phyloP scores from a whole-genome alignment of 1,140 invertebrate species.

The Conus ventricosus region DNA sequence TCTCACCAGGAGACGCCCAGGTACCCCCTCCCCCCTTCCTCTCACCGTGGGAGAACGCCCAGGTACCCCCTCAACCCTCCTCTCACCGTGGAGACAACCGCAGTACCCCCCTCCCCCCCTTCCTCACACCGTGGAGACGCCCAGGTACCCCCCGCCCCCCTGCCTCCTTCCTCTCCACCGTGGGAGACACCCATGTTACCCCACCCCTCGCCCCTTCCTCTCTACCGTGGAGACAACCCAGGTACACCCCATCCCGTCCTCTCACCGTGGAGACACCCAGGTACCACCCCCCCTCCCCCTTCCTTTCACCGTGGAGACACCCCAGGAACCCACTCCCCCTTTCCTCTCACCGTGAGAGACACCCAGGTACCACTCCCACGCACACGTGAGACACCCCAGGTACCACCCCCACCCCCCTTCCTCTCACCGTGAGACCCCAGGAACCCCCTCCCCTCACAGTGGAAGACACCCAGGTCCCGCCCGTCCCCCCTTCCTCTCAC shows the following conservation, averaged over 20 bases:
- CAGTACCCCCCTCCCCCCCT: no score
- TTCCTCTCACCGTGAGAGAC: conserved; percentile 64
- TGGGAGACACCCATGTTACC: conserved; percentile 63
- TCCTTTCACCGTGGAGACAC: conserved; percentile 65
- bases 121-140: conserved; percentile 65
- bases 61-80: conserved; percentile 47
- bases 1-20: conserved; percentile 68
- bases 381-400: no score
- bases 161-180: conserved; percentile 57
- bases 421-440: no score
- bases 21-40: conserved; percentile 36
- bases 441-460: no score
- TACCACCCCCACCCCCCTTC: no score
- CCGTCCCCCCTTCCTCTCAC: no score
- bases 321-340: neutral
- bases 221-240: conserved; percentile 69
- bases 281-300: conserved; percentile 38
- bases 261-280: conserved; percentile 68
- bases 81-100: conserved; percentile 67
- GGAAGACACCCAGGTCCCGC: no score
- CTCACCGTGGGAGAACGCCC: conserved; percentile 67
- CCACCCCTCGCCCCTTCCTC: conserved; percentile 1
- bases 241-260: conserved; percentile 34
- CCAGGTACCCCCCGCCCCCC: conserved; percentile 57
- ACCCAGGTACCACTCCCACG: no score